Evolutionary conservation across 2,797 vertebrate species (phyloP).

Genomic region (Lepilemur ruficaudatus): DNA sequence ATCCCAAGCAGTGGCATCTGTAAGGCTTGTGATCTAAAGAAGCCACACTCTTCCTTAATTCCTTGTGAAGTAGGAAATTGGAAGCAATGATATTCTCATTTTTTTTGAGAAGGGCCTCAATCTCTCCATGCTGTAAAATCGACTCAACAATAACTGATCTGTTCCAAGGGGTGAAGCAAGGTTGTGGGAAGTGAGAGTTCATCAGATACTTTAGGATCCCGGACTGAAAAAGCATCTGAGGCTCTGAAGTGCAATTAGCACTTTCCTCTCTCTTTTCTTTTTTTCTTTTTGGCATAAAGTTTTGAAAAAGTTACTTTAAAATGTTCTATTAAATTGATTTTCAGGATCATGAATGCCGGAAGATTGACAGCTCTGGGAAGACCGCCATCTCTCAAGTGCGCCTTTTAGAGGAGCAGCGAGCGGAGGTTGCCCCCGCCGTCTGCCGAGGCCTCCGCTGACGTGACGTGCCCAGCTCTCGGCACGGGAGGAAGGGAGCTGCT

Average conservation of each 20-base stretch:
- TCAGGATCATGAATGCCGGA: conserved; percentile 26
- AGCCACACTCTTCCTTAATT: neutral
- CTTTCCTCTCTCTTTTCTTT: conserved; percentile 44
- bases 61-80: neutral
- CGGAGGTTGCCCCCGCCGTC: neutral
- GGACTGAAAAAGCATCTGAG: conserved; percentile 49
- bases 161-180: conserved; percentile 47
- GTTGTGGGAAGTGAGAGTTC: conserved; percentile 36
- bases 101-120: conserved; percentile 12
- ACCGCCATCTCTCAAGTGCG: conserved; percentile 59
- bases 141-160: neutral
- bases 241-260: conserved; percentile 60
- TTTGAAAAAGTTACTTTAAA: conserved; percentile 70
- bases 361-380: conserved; percentile 76
- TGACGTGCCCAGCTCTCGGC: neutral
- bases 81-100: neutral
- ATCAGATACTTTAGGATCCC: conserved; percentile 13
- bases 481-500: neutral
- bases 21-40: neutral
- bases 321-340: conserved; percentile 64
- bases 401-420: conserved; percentile 6
- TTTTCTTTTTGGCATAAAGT: conserved; percentile 56
- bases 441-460: neutral
- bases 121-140: neutral
- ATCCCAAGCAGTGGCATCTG: neutral